These are phyloP conservation scores for Pao palembangensis DNA, from an alignment of 2,113 vertebrate species.

Conservation along the genomic window DNA sequence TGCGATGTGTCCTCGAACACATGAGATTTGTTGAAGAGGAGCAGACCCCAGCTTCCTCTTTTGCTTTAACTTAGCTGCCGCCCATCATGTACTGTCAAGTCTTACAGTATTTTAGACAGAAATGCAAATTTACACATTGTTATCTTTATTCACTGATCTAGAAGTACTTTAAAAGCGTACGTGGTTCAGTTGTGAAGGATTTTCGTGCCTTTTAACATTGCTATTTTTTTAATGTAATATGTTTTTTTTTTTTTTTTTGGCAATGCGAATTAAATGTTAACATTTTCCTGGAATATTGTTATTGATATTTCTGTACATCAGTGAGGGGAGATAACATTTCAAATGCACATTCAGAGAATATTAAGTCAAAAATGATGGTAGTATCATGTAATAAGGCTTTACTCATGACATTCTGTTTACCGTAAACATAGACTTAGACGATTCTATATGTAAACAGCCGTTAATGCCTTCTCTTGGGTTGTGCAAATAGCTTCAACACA, in stretches of 20 bases:
- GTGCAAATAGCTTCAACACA: conserved; percentile 5
- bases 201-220: conserved; percentile 54
- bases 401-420: conserved; percentile 16
- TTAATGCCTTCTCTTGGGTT: conserved; percentile 3
- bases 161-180: too few relatives aligned
- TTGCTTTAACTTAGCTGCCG: neutral
- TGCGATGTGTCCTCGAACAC: conserved; percentile 78
- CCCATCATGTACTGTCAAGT: neutral
- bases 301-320: too few relatives aligned
- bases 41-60: conserved; percentile 14
- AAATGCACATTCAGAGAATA: neutral
- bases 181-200: neutral
- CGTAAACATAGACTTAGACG: conserved; percentile 23
- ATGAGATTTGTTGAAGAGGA: conserved; percentile 68
- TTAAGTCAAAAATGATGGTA: neutral
- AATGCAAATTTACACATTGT: too few relatives aligned
- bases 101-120: too few relatives aligned
- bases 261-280: neutral
- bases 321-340: too few relatives aligned
- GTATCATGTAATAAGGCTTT: conserved; percentile 29
- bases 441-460: neutral
- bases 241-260: neutral
- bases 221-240: conserved; percentile 6
- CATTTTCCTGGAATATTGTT: neutral
- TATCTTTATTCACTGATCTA: too few relatives aligned